Evolutionary conservation across 1,140 invertebrate genomes (phyloP), one percentile per base, ranked within the genome.

Genomic region (Vanessa atalanta): DNA sequence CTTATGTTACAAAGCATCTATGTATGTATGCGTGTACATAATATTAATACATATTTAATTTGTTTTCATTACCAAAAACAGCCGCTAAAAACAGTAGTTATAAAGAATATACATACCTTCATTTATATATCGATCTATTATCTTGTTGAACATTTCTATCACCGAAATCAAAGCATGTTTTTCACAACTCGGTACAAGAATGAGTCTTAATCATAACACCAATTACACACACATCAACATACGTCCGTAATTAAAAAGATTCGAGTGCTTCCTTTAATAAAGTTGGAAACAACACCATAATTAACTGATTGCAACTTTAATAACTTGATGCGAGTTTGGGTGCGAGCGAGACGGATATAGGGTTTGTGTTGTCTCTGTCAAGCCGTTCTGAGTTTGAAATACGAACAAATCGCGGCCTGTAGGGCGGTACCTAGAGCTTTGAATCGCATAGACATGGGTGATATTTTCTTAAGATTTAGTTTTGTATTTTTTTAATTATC

Each of bases 301-400:
- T 89, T 86, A 90, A 89, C 84, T 88, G 87, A 91, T 91, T 91
- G 86, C 86, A 84, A 76, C 70, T 85, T 88, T 90, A 88, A 89
- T 89, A 89, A 89, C 86, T 83, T 84, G 80, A 80, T 74, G 77
- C 57, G 73, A 72, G 67, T 63, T 89, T 84, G 72, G 77, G 74
- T 65, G 82, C 67, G 84, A 86, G 69, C 37, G 77, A 47, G 83
- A 85, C 31, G 70, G 63, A n/a, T 57, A 51, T 64, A 65, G 48
- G 71, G 53, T 57, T 23, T 67, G 72, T 7, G 57, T 70, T 87
- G 78, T 78, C 82, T 51, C 65, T 57, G 37, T 77, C 23, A 83
- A 81, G 26, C 47, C 63, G 37, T 43, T 43, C 37, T 70, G 43
- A 47, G 47, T 43, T 48, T 65, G 31, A 81, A 89, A 86, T 85